Conservation (phyloP, 2,888 invertebrate genomes). For the Eulithis testata region DNA sequence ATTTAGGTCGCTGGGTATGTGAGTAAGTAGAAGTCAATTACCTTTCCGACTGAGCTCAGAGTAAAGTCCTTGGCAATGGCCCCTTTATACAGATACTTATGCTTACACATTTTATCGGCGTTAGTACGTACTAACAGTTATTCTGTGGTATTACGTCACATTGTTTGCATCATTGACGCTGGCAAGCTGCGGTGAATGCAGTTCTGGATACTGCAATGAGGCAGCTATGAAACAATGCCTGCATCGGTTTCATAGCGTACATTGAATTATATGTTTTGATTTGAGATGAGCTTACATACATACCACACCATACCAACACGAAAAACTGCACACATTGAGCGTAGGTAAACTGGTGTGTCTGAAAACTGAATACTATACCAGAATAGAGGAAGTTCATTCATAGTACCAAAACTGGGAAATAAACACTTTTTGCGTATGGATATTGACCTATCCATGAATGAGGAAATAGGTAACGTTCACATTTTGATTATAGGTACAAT, state of each 20-base stretch:
- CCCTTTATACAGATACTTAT: constrained; percentile 70
- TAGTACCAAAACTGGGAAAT: not conserved
- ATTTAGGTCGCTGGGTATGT: constrained; percentile 43
- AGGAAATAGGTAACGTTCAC: constrained; percentile 4
- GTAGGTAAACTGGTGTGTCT: too few species aligned
- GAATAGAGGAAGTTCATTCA: too few species aligned
- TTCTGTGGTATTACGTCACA: constrained; percentile 59
- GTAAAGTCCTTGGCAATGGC: constrained; percentile 76
- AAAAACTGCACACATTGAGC: too few species aligned
- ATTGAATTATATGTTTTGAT: not conserved
- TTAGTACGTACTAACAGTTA: constrained; percentile 39
- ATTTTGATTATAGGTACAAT: constrained; percentile 15
- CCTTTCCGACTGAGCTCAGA: constrained; percentile 69
- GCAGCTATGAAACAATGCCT: constrained; percentile 11
- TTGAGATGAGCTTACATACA: not conserved
- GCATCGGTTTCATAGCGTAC: constrained; percentile 10
- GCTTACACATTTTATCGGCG: constrained; percentile 67
- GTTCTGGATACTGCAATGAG: constrained; percentile 18
- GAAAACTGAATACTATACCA: too few species aligned
- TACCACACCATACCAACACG: too few species aligned
- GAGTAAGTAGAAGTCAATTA: constrained; percentile 68
- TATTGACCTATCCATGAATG: not conserved
- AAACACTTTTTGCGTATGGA: not conserved
- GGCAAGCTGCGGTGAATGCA: constrained; percentile 50
- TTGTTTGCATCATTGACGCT: constrained; percentile 66